Conservation (phyloP, 2,797 vertebrate genomes). For the Acrossocheilus fasciatus region DNA sequence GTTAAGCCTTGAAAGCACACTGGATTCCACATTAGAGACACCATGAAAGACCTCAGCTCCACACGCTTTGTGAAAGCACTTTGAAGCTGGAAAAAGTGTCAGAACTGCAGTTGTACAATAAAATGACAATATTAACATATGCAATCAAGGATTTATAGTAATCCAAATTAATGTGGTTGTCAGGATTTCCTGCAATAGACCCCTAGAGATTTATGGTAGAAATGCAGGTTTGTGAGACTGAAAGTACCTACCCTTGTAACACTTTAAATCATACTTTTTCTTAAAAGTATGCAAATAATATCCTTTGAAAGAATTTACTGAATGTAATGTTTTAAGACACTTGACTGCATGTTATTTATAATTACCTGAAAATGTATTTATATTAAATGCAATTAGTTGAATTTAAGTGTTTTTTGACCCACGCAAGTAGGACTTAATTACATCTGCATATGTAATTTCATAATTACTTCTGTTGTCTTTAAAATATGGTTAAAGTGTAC, state of each 20-base stretch:
- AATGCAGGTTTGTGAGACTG: background rate
- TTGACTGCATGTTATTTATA: background rate
- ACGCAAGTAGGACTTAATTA: background rate
- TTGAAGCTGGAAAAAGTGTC: background rate
- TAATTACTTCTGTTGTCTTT: background rate
- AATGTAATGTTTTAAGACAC: background rate
- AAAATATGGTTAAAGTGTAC: background rate
- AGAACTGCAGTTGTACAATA: background rate
- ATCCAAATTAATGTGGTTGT: background rate
- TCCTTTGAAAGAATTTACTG: background rate
- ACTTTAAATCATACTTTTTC: background rate
- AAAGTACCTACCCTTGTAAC: background rate
- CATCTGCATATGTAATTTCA: background rate
- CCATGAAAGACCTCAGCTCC: background rate
- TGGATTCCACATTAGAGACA: conserved; percentile 66
- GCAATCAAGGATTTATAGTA: background rate
- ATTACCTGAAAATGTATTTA: background rate
- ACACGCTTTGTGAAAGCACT: background rate
- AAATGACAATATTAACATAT: background rate
- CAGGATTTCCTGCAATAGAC: background rate
- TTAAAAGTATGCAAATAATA: background rate
- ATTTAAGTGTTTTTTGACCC: too few relatives aligned
- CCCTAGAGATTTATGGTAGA: background rate
- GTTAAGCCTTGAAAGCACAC: conserved; percentile 6
- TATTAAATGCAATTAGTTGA: background rate